Base-by-base conservation (phyloP, 2,888 invertebrate species). In the Elegia similella region DNA sequence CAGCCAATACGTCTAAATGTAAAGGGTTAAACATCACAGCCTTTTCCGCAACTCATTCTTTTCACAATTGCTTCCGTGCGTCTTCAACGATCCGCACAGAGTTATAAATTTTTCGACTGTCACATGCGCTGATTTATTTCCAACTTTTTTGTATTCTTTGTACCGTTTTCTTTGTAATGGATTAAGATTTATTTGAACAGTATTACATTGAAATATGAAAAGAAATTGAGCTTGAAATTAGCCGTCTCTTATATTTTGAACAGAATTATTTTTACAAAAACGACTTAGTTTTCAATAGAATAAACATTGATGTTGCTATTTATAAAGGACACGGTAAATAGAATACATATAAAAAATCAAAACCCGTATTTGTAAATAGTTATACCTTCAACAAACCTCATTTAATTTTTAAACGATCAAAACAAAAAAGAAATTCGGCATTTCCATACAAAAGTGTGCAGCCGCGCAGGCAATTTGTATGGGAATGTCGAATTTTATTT, bases 11-110 rank as follows among this genome's bases (percentile, higher is more conserved):
- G n/a, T n/a, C 23, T 46, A 46, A 46, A 38, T 30, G 53, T 13
- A 38, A 38, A 55, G 55, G 55, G 55, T 55, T 55, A 55, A 55
- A 47, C 38, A 59, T 58, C 57, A 56, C 56, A 32, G 32, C 34
- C 60, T 54, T 59, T 58, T 58, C 54, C 23, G 52, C 52, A 57
- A 52, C 50, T 55, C 52, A 59, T 43, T 60, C 48, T 53, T 43
- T 43, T 48, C 38, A 47, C 55, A 55, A 55, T 55, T 47, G 55
- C 55, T 55, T 53, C 30, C 43, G 43, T 16, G 30, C 42, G 15
- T 42, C 30, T 42, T 53, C 43, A 53, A 42, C 43, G 53, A 43
- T 6, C 42, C 29, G 16, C 6, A 53, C 29, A 23, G 53, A 53
- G 43, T 15, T 53, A 53, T 29, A 43, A 53, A 53, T 53, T 29